Conservation (phyloP, 2,888 invertebrate genomes). For the Lithodes maja region DNA sequence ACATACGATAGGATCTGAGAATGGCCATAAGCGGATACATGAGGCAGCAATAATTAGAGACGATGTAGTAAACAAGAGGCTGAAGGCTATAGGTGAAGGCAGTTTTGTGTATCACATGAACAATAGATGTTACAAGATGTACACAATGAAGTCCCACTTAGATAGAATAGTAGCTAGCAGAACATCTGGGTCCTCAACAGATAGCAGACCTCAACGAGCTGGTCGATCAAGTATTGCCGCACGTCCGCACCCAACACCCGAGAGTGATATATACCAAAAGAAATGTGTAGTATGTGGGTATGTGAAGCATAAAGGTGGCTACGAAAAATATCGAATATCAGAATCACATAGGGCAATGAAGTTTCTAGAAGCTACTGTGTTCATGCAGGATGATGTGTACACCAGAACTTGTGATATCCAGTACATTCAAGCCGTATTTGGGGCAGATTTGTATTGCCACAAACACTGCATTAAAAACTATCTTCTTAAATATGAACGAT, state of each 20-base stretch:
- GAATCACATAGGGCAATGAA: constrained; percentile 1
- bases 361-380: constrained; percentile 20
- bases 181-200: neutral
- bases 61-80: constrained; percentile 2
- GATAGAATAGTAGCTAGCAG: constrained; percentile 13
- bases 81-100: constrained; percentile 5
- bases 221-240: neutral
- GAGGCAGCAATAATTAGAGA: constrained; percentile 11
- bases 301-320: constrained; percentile 21
- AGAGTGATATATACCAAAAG: constrained; percentile 10
- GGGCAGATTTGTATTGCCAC: constrained; percentile 11
- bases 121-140: constrained; percentile 8
- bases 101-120: constrained; percentile 22
- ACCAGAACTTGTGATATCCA: constrained; percentile 20
- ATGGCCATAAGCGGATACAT: constrained; percentile 12
- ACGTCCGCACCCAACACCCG: neutral
- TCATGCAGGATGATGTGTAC: constrained; percentile 23
- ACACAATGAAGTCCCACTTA: constrained; percentile 2
- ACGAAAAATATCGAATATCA: constrained; percentile 20
- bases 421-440: neutral
- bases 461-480: constrained; percentile 4
- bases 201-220: neutral
- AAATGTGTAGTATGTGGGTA: constrained; percentile 10
- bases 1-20: constrained; percentile 11
- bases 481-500: neutral